Base-by-base conservation (phyloP, 2,888 invertebrate genomes). In the Yponomeuta cagnagella region DNA sequence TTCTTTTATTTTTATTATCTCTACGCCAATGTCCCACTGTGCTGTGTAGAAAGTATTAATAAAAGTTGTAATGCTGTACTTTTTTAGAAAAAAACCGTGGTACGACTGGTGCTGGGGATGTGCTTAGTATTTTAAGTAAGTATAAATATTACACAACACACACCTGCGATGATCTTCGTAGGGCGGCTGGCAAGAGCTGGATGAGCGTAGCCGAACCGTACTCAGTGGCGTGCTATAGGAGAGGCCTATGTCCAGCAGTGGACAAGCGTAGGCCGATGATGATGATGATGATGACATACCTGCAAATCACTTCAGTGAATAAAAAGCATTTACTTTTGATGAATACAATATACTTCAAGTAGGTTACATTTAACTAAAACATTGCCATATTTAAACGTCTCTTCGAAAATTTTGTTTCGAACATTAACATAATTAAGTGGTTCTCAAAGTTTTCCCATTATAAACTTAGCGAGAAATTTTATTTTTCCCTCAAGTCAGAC, bases 391-490 rank as follows among this genome's bases (percentile, higher is more conserved):
- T 89, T 87, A 89, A 92, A 87, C 86, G 85, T 90, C 89, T 89
- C 87, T 88, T 88, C 88, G 90, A 87, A 90, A 92, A 91, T 92
- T 91, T 90, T 89, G 92, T 92, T 92, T 92, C 88, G 89, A 91
- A 92, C 92, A 92, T 92, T 92, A 92, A 92, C 92, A 92, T 92
- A 92, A 92, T 92, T 92, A 92, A 92, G 92, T 92, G 92, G 92
- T 90, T 92, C 91, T 90, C 90, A 90, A 92, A 92, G 91, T 92
- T 92, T 92, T 92, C 92, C 92, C 92, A 92, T 92, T 92, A 92
- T 91, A 91, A 92, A 92, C 92, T 92, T 92, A 91, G 91, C 88
- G 90, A 92, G 91, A 91, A 92, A 91, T 92, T 92, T 92, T 92
- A 92, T 92, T 92, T 92, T 92, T 91, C 92, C 92, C 92, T 90